Evolutionary conservation across 2,797 vertebrate genomes (phyloP).

Genomic region (Sphenopsis melanotis): DNA sequence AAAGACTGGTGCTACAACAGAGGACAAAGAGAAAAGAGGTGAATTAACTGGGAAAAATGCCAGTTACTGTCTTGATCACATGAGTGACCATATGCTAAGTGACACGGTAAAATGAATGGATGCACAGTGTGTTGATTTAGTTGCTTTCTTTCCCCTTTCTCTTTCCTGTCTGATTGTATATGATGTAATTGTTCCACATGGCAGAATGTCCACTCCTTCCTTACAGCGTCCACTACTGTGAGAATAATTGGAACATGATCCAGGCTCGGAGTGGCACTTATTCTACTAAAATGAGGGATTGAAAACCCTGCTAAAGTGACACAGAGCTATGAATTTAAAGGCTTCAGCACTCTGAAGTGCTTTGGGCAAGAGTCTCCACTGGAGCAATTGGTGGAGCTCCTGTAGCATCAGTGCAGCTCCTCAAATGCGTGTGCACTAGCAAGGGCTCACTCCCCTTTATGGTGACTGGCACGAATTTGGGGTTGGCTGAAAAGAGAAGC

Average conservation of each 20-base stretch:
- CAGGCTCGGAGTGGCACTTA: background rate
- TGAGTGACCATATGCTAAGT: slow-evolving; percentile 67
- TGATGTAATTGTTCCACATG: background rate
- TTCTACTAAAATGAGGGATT: background rate
- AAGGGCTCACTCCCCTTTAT: background rate
- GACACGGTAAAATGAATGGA: slow-evolving; percentile 38
- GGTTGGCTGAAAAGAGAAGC: background rate
- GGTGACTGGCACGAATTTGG: background rate
- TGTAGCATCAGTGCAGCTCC: background rate
- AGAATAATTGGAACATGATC: background rate
- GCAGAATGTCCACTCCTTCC: background rate
- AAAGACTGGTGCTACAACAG: slow-evolving; percentile 34
- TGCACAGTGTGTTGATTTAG: slow-evolving; percentile 12
- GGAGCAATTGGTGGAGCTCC: background rate
- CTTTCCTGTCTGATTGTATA: background rate
- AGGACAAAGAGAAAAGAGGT: slow-evolving; percentile 61
- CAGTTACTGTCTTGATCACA: slow-evolving; percentile 63
- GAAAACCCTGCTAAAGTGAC: background rate
- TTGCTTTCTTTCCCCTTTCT: background rate
- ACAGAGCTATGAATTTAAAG: background rate
- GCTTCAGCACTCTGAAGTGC: background rate
- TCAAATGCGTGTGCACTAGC: background rate
- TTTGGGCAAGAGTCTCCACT: background rate
- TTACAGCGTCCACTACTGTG: background rate
- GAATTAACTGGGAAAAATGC: slow-evolving; percentile 68